A percentile compares a stretch with the other conserved stretches of the same genome.
Conservation (phyloP, 2,888 invertebrate species). For the Parelbella ahira region DNA sequence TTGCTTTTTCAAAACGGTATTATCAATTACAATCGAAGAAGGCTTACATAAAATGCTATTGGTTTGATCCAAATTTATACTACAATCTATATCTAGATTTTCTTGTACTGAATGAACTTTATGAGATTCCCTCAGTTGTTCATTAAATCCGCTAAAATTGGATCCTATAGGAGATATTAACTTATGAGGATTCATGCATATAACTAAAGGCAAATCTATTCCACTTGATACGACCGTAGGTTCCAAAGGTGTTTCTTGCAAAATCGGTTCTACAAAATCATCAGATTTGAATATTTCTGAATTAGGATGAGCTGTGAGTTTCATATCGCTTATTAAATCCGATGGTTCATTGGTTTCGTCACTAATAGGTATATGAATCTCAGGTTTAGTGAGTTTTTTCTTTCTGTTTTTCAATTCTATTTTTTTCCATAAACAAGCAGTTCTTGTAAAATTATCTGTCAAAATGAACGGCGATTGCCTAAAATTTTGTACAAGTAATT, state of each 20-base stretch:
- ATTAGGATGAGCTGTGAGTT: constrained; percentile 47
- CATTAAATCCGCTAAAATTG: constrained; percentile 33
- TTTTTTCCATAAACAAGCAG: constrained; percentile 47
- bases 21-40: constrained; percentile 39
- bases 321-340: constrained; percentile 32
- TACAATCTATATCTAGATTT: constrained; percentile 35
- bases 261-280: constrained; percentile 12
- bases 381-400: constrained; percentile 23
- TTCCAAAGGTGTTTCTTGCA: constrained; percentile 27
- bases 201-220: constrained; percentile 39
- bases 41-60: constrained; percentile 43
- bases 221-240: constrained; percentile 28
- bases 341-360: constrained; percentile 26
- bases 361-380: too few species aligned
- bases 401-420: constrained; percentile 30
- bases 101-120: constrained; percentile 22
- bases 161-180: constrained; percentile 44
- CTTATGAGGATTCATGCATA: constrained; percentile 52
- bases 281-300: constrained; percentile 42
- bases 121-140: constrained; percentile 25
- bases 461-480: constrained; percentile 59
- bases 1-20: constrained; percentile 41
- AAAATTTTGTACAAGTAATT: constrained; percentile 46
- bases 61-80: constrained; percentile 35
- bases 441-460: constrained; percentile 49